Evolutionary conservation across 2,797 vertebrate species (phyloP).

Genomic region (Macrochelys suwanniensis): DNA sequence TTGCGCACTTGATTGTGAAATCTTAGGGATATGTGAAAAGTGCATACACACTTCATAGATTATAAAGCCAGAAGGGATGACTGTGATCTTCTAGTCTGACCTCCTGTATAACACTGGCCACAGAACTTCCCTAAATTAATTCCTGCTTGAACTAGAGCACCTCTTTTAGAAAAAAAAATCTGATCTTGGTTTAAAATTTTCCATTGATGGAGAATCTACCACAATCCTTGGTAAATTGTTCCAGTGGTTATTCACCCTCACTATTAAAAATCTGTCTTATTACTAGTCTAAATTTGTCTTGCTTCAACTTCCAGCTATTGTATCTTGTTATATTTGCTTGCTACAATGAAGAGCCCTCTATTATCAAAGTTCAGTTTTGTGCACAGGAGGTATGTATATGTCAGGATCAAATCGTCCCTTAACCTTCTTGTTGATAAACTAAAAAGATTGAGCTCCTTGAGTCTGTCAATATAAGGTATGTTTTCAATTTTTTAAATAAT

Average conservation of each 20-base stretch:
- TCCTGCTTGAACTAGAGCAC: not conserved
- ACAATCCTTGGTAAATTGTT: not conserved
- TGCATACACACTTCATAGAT: not conserved
- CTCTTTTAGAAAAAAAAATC: not conserved
- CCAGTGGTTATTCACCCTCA: not conserved
- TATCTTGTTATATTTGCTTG: not conserved
- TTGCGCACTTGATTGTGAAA: not conserved
- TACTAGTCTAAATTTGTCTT: not conserved
- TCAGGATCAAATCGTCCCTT: not conserved
- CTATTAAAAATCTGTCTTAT: not conserved
- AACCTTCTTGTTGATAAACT: not conserved
- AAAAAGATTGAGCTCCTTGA: not conserved
- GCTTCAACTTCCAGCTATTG: not conserved
- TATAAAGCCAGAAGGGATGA: not conserved
- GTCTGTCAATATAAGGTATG: not conserved
- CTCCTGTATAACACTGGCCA: not conserved
- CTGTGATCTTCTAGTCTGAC: not conserved
- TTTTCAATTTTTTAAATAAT: not conserved
- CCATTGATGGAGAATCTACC: not conserved
- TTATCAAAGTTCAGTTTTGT: not conserved
- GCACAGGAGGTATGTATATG: not conserved
- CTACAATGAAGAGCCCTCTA: not conserved
- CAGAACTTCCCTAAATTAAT: not conserved
- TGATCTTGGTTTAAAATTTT: not conserved
- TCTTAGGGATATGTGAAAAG: not conserved